These are phyloP conservation scores for Hemicrepidius hirtus DNA, from an alignment of 2,888 invertebrate genomes.

Conservation along the genomic window DNA sequence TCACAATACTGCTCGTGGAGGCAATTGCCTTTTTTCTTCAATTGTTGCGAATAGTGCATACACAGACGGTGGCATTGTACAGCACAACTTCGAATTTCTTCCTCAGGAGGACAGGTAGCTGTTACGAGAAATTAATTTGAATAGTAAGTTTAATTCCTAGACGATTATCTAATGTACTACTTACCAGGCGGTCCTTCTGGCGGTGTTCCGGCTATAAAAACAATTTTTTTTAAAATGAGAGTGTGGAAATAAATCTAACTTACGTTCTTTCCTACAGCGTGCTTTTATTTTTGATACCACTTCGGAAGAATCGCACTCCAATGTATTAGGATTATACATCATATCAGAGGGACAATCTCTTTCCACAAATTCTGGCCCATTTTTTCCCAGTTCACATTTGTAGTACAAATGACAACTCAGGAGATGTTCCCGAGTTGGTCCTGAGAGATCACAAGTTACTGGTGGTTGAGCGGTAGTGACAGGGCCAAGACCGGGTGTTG, in stretches of 20 bases:
- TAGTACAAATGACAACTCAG: conserved; percentile 82
- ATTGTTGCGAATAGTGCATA: conserved; percentile 75
- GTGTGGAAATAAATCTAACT: no score
- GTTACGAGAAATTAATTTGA: not conserved
- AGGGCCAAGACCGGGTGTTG: no score
- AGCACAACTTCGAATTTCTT: conserved; percentile 81
- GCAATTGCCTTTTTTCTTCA: conserved; percentile 72
- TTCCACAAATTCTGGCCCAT: conserved; percentile 71
- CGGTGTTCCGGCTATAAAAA: no score
- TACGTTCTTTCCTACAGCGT: conserved; percentile 8
- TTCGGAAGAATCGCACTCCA: not conserved
- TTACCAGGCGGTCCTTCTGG: no score
- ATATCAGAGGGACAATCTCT: conserved; percentile 80
- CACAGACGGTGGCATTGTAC: conserved; percentile 84
- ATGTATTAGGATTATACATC: conserved; percentile 76
- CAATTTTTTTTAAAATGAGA: no score
- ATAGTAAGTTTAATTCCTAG: no score
- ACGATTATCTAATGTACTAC: no score
- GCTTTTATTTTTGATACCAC: conserved; percentile 16
- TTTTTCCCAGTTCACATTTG: conserved; percentile 76
- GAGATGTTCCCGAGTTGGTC: no score
- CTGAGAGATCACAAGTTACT: no score
- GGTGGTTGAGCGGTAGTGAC: not conserved
- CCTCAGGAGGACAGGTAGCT: conserved; percentile 70
- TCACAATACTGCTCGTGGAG: conserved; percentile 69